phyloP scores from a whole-genome alignment of 2,797 vertebrate genomes.

The Halcyon chelicuti region DNA sequence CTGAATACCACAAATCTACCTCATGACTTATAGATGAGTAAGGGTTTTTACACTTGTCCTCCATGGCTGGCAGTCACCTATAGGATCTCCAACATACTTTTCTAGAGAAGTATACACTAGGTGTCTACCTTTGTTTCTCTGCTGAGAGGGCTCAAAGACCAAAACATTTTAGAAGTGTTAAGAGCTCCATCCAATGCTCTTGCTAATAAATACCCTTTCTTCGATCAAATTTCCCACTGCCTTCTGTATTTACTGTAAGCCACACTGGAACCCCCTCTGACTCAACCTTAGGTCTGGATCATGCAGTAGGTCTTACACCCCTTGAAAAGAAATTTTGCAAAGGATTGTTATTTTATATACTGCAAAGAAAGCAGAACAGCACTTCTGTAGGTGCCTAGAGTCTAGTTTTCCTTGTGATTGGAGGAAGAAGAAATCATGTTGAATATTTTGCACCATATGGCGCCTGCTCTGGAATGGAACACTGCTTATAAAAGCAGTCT shows the following conservation, averaged over 20 bases:
- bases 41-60: slow-evolving; percentile 1
- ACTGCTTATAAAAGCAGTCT: neutral
- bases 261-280: neutral
- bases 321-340: neutral
- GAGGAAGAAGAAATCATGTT: neutral
- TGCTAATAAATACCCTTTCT: neutral
- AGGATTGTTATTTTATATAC: neutral
- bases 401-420: neutral
- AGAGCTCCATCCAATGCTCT: neutral
- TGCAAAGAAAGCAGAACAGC: neutral
- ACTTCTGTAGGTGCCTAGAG: neutral
- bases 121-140: neutral
- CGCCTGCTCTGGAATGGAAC: neutral
- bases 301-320: neutral
- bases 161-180: neutral
- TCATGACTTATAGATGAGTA: slow-evolving; percentile 32
- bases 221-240: neutral
- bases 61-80: neutral
- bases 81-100: neutral
- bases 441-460: neutral
- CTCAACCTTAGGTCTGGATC: neutral
- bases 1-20: slow-evolving; percentile 41
- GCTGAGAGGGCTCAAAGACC: neutral
- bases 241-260: slow-evolving; percentile 22
- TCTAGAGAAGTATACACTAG: neutral